These are phyloP conservation scores for Riparia riparia DNA, from an alignment of 2,113 vertebrate species.

Conservation along the genomic window DNA sequence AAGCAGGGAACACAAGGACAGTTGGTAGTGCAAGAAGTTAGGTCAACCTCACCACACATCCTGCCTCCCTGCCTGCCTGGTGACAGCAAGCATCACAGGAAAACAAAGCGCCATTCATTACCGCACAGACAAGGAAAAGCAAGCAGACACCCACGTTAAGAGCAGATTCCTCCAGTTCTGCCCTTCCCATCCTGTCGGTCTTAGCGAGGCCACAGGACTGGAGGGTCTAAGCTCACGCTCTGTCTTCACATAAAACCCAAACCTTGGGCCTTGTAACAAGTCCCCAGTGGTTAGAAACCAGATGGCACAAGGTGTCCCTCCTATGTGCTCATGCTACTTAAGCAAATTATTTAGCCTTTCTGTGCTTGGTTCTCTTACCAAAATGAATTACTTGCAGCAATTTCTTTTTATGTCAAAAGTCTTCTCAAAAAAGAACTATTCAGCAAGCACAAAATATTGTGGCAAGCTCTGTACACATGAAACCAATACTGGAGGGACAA, in stretches of 20 bases:
- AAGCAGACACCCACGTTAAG: neutral
- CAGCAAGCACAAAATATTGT: neutral
- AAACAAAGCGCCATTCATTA: neutral
- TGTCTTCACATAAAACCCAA: fast-evolving
- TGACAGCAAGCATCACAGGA: neutral
- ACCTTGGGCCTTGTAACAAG: neutral
- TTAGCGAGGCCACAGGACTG: neutral
- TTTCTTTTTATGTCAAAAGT: neutral
- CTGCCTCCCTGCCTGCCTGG: neutral
- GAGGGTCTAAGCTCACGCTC: neutral
- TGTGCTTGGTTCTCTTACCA: neutral
- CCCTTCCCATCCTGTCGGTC: neutral
- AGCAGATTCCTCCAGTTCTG: neutral
- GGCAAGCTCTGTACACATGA: neutral
- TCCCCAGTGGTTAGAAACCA: neutral
- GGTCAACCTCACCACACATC: neutral
- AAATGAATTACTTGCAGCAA: neutral
- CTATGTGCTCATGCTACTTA: neutral
- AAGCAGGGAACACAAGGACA: neutral
- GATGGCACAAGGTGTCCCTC: neutral
- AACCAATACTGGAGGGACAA: neutral
- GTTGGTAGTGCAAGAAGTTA: neutral
- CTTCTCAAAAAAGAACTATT: neutral
- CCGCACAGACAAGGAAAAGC: neutral
- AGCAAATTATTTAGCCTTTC: neutral